These are phyloP conservation scores for Caradrina clavipalpis DNA, from an alignment of 2,888 invertebrate species.

Conservation along the genomic window DNA sequence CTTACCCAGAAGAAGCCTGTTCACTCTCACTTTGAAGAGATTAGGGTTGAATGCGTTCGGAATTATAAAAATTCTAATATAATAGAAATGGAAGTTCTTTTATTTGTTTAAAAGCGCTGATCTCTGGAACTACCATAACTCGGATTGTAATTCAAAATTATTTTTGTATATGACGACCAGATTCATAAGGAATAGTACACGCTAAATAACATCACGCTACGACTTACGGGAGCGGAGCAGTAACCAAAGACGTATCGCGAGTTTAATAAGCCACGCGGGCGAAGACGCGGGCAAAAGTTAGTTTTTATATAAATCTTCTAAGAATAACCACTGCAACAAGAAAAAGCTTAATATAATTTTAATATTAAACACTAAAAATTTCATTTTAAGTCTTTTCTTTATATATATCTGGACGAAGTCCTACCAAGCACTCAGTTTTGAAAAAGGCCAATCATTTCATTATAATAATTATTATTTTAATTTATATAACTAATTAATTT, in stretches of 20 bases:
- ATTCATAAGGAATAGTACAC: background rate
- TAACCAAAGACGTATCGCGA: background rate
- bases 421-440: constrained; percentile 85
- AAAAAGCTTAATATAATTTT: constrained; percentile 66
- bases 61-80: no score
- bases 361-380: constrained; percentile 79
- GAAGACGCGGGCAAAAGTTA: no score
- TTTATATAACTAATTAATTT: constrained; percentile 63
- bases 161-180: background rate
- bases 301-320: constrained; percentile 1
- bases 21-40: no score
- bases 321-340: constrained; percentile 61
- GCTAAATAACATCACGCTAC: constrained; percentile 1
- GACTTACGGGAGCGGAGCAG: background rate
- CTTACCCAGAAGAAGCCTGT: no score
- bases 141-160: background rate
- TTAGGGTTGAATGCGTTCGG: no score
- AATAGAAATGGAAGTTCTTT: no score
- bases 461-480: constrained; percentile 55
- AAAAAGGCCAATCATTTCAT: constrained; percentile 84
- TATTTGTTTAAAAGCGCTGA: no score
- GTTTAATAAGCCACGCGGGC: no score
- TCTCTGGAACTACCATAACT: background rate
- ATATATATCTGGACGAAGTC: constrained; percentile 83
- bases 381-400: constrained; percentile 88